Conservation (phyloP, 1,140 invertebrate species). For the Aphis gossypii region DNA sequence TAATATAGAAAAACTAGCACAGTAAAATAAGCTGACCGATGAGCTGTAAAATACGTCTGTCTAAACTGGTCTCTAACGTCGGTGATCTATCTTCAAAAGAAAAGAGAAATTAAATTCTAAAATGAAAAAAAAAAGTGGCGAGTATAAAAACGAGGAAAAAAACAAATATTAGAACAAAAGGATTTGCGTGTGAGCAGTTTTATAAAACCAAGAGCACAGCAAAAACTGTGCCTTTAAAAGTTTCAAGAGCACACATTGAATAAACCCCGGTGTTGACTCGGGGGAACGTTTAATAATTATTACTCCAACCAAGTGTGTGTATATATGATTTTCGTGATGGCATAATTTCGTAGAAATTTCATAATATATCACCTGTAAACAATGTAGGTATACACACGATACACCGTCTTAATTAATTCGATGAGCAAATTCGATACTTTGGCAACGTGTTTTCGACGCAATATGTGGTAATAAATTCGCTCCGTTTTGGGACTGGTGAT, state of each 20-base stretch:
- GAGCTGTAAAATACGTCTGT: neutral
- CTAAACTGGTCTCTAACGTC: neutral
- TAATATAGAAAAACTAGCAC: neutral
- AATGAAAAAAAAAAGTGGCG: neutral
- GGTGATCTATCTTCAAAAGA: neutral
- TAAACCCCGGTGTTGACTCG: conserved; percentile 3
- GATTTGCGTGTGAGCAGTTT: neutral
- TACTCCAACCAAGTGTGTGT: neutral
- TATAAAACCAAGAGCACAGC: conserved; percentile 20
- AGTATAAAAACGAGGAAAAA: neutral
- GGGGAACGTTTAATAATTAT: conserved; percentile 31
- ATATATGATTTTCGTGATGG: neutral
- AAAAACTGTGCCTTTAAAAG: conserved; percentile 26
- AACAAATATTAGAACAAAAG: conserved; percentile 32
- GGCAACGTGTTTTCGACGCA: neutral
- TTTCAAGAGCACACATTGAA: conserved; percentile 36
- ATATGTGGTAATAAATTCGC: neutral
- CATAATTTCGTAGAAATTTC: neutral
- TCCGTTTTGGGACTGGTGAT: too few species aligned
- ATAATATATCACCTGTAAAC: neutral
- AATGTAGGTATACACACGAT: neutral
- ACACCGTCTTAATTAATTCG: neutral
- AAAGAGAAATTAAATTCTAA: neutral
- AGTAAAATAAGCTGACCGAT: neutral
- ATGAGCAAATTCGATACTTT: neutral